Evolutionary conservation across 2,797 vertebrate genomes (phyloP), one percentile per base, ranked within the genome.

Genomic region (Silurus aristotelis): DNA sequence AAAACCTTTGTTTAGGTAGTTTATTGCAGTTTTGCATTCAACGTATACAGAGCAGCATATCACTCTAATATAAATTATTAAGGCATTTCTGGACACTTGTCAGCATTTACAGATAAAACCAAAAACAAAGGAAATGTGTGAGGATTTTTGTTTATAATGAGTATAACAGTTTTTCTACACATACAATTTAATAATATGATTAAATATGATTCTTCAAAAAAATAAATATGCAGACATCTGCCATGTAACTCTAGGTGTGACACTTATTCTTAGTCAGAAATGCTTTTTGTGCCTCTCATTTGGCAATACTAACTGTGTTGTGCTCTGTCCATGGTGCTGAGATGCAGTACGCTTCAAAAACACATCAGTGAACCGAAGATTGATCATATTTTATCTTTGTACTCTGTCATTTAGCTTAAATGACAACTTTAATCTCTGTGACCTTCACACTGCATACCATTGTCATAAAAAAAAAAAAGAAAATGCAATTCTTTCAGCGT

Each of bases 301-400:
- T 88, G 76, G 67, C 80, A 85, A 87, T 58, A 73, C 66, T 78
- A 79, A 83, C 70, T 71, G 75, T 83, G 64, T 78, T 83, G 84
- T 88, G 88, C 89, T 88, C 89, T 90, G 89, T 90, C 89, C 89
- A 90, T 90, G 89, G 89, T 90, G 87, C 89, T 90, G 87, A 88
- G 87, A 85, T 84, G 72, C 67, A 85, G 86, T 60, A 31, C 27
- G 84, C 83, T 87, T 61, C 31, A 85, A 86, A 87, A 85, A 79
- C 70, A 78, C 80, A 86, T 87, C 64, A 58, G 13, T 80, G 52
- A 84, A 81, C 64, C 55, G 19, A 52, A 43, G 73, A 70, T 27
- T 71, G 63, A 38, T 71, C 60, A 67, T 55, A 84, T 85, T 70
- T 72, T 31, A 80, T 63, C 1, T 25, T 80, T 63, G 60, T 31